These are phyloP conservation scores for Lepisosteus osseus DNA, from an alignment of 2,113 vertebrate species.

Conservation along the genomic window DNA sequence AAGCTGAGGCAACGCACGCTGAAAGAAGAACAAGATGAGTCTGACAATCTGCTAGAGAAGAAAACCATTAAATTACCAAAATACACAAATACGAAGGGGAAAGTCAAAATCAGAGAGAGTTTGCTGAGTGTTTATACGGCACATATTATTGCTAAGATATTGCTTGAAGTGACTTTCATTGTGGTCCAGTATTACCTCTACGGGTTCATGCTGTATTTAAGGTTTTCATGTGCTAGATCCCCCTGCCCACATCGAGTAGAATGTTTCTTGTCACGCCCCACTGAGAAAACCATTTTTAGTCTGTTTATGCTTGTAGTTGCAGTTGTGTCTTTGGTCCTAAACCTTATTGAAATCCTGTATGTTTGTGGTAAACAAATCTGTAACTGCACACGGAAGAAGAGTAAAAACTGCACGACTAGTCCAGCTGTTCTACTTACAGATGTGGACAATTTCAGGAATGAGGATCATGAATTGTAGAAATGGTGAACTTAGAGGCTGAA, in stretches of 20 bases:
- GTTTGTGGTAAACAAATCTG: too few relatives aligned
- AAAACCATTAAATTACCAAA: slow-evolving; percentile 39
- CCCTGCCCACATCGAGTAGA: slow-evolving; percentile 75
- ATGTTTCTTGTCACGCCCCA: slow-evolving; percentile 78
- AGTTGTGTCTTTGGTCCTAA: slow-evolving; percentile 67
- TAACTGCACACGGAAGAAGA: too few relatives aligned
- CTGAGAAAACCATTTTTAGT: slow-evolving; percentile 80
- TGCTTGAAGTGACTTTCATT: slow-evolving; percentile 69
- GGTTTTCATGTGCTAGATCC: slow-evolving; percentile 64
- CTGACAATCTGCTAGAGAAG: too few relatives aligned
- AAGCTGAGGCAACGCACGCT: slow-evolving; percentile 67
- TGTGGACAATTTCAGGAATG: too few relatives aligned
- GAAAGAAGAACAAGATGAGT: background rate
- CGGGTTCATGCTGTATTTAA: slow-evolving; percentile 70
- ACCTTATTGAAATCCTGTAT: slow-evolving; percentile 65
- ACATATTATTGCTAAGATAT: slow-evolving; percentile 65
- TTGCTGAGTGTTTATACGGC: slow-evolving; percentile 67
- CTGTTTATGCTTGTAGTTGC: slow-evolving; percentile 75
- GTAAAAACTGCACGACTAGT: too few relatives aligned
- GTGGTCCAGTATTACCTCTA: slow-evolving; percentile 75
- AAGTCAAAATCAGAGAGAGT: slow-evolving; percentile 65
- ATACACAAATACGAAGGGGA: slow-evolving; percentile 73
- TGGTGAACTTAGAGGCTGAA: too few relatives aligned
- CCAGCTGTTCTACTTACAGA: too few relatives aligned
- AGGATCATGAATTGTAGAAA: too few relatives aligned